Conservation (phyloP, 1,140 invertebrate genomes). For the Octopus bimaculoides region DNA sequence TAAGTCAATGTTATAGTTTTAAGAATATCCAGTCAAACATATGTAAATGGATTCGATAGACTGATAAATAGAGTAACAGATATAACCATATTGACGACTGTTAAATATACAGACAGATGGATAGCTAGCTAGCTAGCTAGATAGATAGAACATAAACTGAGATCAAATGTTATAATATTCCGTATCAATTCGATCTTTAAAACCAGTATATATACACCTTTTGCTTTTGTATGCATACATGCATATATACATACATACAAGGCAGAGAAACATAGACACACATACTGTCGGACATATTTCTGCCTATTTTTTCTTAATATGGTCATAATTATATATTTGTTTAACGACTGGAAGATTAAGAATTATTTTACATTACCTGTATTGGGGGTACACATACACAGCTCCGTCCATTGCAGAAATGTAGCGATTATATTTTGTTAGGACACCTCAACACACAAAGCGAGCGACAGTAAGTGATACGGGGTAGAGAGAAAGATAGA, state of each 20-base stretch:
- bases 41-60: too few species aligned
- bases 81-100: too few species aligned
- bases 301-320: background rate
- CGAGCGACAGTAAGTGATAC: too few species aligned
- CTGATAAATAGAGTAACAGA: too few species aligned
- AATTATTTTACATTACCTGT: background rate
- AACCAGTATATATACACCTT: too few species aligned
- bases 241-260: background rate
- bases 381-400: slow-evolving; percentile 6
- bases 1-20: too few species aligned
- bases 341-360: too few species aligned
- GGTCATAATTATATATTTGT: too few species aligned
- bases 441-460: too few species aligned
- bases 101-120: background rate
- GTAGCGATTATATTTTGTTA: too few species aligned
- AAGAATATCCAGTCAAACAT: too few species aligned
- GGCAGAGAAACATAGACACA: background rate
- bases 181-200: background rate
- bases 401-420: background rate
- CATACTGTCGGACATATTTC: background rate
- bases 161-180: background rate
- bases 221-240: background rate
- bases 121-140: background rate
- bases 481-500: background rate
- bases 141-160: background rate